A percentile compares a stretch with the other conserved stretches of the same genome.
phyloP scores from a whole-genome alignment of 2,888 invertebrate genomes.

The Oscheius sp. region DNA sequence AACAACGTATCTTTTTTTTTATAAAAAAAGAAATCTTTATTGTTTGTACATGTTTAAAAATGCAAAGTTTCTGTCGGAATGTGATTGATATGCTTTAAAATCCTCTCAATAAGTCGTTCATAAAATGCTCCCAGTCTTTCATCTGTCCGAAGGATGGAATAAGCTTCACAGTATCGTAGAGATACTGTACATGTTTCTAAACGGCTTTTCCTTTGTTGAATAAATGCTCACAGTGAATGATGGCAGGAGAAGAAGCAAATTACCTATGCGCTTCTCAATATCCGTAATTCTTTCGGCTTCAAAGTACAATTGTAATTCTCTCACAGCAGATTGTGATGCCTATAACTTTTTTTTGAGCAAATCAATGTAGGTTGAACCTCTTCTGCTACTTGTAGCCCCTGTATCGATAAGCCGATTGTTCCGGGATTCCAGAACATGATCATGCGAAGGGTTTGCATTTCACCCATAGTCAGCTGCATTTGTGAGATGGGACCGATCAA shows the following conservation, averaged over 20 bases:
- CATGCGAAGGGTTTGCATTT: constrained; percentile 59
- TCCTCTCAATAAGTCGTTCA: constrained; percentile 58
- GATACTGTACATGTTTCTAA: constrained; percentile 57
- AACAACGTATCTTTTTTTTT: no score
- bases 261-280: constrained; percentile 52
- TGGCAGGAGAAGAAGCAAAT: constrained; percentile 53
- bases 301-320: constrained; percentile 59
- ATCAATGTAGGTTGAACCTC: constrained; percentile 23
- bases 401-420: constrained; percentile 46
- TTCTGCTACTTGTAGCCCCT: constrained; percentile 38
- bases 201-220: neutral
- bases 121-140: constrained; percentile 65
- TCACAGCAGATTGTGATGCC: constrained; percentile 57
- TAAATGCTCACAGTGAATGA: constrained; percentile 46
- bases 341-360: constrained; percentile 4
- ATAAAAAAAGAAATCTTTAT: no score
- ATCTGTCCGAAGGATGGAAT: constrained; percentile 63
- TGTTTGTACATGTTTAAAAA: no score
- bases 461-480: constrained; percentile 46
- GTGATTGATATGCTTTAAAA: constrained; percentile 31
- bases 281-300: constrained; percentile 52
- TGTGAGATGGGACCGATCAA: constrained; percentile 52
- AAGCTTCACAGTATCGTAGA: constrained; percentile 53
- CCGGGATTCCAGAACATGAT: constrained; percentile 66
- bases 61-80: no score